Evolutionary conservation across 2,113 vertebrate genomes (phyloP), one percentile per base, ranked within the genome.

Genomic region (Carassius gibelio): DNA sequence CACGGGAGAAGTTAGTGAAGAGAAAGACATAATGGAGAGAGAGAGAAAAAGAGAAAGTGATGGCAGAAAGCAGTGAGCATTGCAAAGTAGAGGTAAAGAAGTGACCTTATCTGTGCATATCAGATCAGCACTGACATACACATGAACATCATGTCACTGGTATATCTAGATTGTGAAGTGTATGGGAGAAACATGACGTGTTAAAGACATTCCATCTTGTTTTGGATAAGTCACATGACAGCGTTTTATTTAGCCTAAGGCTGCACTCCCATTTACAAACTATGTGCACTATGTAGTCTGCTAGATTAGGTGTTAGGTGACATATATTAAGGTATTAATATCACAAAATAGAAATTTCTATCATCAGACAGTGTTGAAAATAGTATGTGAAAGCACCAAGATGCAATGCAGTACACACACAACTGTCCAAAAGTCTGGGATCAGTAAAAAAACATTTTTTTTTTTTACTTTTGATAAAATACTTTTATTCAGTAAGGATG

Each of bases 1-100:
- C 91, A 85, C 93, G 92, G 92, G 93, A 93, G 84, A 93, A 91
- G 94, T 94, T 91, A 93, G 94, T 36, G 68, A 71, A 71, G 36
- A 71, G 36, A 94, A 94, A 93, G 92, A 86, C 85, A 61, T 21
- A 64, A 52, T 75, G 75, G 30, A 76, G 64, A 64, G 71, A 71
- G 30, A 71, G 30, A 83, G 17, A 64, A 34, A 84, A 14, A 55
- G 61, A 88, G 75, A 79, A 5, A 76, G 36, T 66, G 84, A 74
- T 69, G 66, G 77, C 34, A 82, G 85, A 81, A 85, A 34, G 83
- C 50, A 59, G 68, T 81, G 34, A 57, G 21, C 30, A 64, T 17
- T 55, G 74, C 21, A 72, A 42, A 81, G 55, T 38, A 61, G 23
- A 52, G 13, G 72, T 26, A 64, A 71, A 59, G 64, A 59, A 36